These are phyloP conservation scores for Mythimna impura DNA, from an alignment of 2,888 invertebrate genomes.

Conservation along the genomic window DNA sequence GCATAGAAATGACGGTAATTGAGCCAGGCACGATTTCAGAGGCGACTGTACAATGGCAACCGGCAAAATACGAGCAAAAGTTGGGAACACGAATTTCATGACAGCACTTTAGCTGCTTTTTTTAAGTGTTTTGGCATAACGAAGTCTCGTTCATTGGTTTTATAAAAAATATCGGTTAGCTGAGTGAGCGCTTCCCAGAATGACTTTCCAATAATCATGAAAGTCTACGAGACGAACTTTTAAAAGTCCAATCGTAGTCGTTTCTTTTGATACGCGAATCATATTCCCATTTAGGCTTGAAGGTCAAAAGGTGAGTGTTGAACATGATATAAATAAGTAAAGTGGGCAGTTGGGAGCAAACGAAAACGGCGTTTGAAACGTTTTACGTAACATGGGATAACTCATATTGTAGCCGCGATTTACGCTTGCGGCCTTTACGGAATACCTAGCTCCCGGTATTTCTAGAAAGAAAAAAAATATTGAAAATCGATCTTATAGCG, in stretches of 20 bases:
- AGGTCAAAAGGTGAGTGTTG: conserved; percentile 27
- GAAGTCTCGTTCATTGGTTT: conserved; percentile 42
- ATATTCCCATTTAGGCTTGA: conserved; percentile 27
- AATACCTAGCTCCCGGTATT: conserved; percentile 60
- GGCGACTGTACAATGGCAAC: conserved; percentile 52
- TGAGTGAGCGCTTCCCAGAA: conserved; percentile 46
- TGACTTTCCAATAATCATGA: conserved; percentile 57
- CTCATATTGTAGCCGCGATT: conserved; percentile 77
- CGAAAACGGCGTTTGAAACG: conserved; percentile 73
- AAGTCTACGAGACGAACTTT: conserved; percentile 40
- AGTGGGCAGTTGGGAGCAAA: conserved; percentile 67
- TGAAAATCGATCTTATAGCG: background rate
- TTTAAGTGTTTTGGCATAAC: conserved; percentile 56
- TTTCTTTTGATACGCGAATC: conserved; percentile 39
- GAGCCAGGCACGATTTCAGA: conserved; percentile 54
- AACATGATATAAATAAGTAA: conserved; percentile 64
- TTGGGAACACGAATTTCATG: conserved; percentile 59
- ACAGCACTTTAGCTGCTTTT: conserved; percentile 59
- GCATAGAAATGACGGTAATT: conserved; percentile 66
- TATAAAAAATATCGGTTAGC: conserved; percentile 57
- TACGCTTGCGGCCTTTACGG: conserved; percentile 68
- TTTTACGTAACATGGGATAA: conserved; percentile 79
- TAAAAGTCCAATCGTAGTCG: conserved; percentile 20
- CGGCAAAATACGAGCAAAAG: conserved; percentile 57
- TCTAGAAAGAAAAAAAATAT: background rate